Evolutionary conservation across 1,140 invertebrate genomes (phyloP), one percentile per base, ranked within the genome.

Genomic region (Micrasema longulum): DNA sequence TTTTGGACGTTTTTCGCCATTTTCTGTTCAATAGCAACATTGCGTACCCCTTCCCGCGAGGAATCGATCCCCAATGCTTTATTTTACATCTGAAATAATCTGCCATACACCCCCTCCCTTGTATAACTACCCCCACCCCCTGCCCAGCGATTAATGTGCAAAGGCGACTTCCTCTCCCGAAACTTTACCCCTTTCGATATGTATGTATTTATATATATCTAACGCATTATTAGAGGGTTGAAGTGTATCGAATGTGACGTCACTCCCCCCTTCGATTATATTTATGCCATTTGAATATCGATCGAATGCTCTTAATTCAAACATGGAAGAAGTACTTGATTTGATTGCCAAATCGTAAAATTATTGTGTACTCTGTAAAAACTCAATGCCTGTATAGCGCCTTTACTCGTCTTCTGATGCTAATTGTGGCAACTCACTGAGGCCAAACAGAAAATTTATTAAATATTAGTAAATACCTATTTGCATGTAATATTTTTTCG

Each of bases 51-150:
- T 41, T 57, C 41, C 47, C 12, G 38, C 71, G 52, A 7, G 26
- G 43, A 73, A 73, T 73, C 66, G 71, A 66, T 47, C 60, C 69
- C 70, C 63, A 50, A 14, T 26, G 47, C 63, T 52, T 35, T 48
- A 52, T 73, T 38, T 64, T 43, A 73, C 71, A 68, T 67, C 50
- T 57, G 63, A 60, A 60, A 73, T 73, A 52, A 66, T 68, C 64
- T 72, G 62, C 38, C 63, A 72, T 50, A 72, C 50, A 35, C 71
- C 63, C 53, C 53, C 41, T 36, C 64, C 53, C 38, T 31, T n/a
- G 18, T 73, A 65, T 73, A 69, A 73, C 65, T 73, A 65, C 45
- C 48, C 69, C 53, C 67, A 9, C 14, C 65, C 65, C 65, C 11
- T 6, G 50, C 55, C 52, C 52, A 20, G 14, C 7, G 60, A 16